Conservation (phyloP, 2,888 invertebrate genomes). For the Raillietiella orientalis region DNA sequence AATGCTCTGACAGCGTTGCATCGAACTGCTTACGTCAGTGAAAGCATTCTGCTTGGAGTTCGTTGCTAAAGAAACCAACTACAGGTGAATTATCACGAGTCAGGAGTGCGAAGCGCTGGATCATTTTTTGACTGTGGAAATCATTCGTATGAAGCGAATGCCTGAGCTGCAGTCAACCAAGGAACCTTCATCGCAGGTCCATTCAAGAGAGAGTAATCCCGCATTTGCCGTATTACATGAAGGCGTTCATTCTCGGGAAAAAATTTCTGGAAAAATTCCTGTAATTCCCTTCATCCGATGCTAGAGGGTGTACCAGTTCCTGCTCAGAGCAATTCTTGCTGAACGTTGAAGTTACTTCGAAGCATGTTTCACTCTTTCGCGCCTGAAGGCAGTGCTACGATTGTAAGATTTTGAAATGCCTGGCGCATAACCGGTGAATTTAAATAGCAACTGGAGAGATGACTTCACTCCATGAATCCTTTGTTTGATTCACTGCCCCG, state of each 20-base stretch:
- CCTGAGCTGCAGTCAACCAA: conserved; percentile 1
- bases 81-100: conserved; percentile 73
- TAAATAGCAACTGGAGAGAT: conserved; percentile 82
- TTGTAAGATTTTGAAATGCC: conserved; percentile 18
- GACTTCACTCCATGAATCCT: conserved; percentile 61
- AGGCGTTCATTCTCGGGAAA: conserved; percentile 30
- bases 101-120: conserved; percentile 62
- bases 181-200: background rate
- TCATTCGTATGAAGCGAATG: conserved; percentile 35
- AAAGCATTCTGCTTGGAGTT: conserved; percentile 25
- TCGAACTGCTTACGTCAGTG: conserved; percentile 48
- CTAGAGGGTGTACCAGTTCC: conserved; percentile 37
- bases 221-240: conserved; percentile 62
- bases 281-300: conserved; percentile 41
- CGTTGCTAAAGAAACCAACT: conserved; percentile 71
- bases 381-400: conserved; percentile 52
- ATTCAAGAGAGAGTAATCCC: conserved; percentile 19
- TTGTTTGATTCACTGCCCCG: conserved; percentile 57
- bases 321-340: conserved; percentile 64
- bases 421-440: conserved; percentile 8
- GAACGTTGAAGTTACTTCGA: conserved; percentile 79
- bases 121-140: conserved; percentile 60
- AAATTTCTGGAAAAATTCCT: conserved; percentile 66
- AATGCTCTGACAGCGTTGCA: conserved; percentile 66
- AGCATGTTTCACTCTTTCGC: conserved; percentile 80